Evolutionary conservation across 2,113 vertebrate genomes (phyloP), one percentile per base, ranked within the genome.

Genomic region (Sorex fumeus): DNA sequence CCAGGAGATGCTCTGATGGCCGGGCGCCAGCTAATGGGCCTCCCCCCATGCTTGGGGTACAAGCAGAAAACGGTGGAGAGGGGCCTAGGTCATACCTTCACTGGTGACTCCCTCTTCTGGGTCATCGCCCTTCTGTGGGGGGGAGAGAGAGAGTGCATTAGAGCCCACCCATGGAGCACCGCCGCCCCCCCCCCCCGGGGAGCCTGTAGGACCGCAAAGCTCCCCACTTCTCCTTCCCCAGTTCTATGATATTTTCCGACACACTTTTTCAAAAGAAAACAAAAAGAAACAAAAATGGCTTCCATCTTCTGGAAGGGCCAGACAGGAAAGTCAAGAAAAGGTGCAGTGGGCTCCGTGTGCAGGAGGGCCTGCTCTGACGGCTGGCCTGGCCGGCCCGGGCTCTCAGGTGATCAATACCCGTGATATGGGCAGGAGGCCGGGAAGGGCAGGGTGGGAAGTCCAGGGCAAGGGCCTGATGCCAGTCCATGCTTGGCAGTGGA

Each of bases 81-180:
- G 11, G 64, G n/a, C 57, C 18, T 70, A 43, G 88, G 77, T 85
- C 94, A 69, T 98, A 99, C 99, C 99, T 99, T 99, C 99, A 75
- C 99, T 99, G 0, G 99, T 99, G 97, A 99, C 99, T 0, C 99
- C 99, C 97, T 99, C 99, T 93, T 99, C 99, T 25, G 97, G 98
- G 43, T 99, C 99, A 1, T 99, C 99, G 78, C 99, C 99, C 97
- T 99, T 98, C 99, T 99, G 98, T 91, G 97, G 96, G 95, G 15
- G 96, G 84, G 97, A 97, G 83, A 95, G 93, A 97, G 93, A 93
- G 2, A 15, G 57, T 2, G 8, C 2, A 0, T 96, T 86, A 96
- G 77, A 78, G 19, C 36, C 32, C 8, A 0, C 69, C 25, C 0
- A 2, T 23, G 57, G 23, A 30, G 67, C 2, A 2, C 60, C 13